Evolutionary conservation across 92 coral and sea anemone species (phyloP).

Genomic region (Chrysogorgia sp.): DNA sequence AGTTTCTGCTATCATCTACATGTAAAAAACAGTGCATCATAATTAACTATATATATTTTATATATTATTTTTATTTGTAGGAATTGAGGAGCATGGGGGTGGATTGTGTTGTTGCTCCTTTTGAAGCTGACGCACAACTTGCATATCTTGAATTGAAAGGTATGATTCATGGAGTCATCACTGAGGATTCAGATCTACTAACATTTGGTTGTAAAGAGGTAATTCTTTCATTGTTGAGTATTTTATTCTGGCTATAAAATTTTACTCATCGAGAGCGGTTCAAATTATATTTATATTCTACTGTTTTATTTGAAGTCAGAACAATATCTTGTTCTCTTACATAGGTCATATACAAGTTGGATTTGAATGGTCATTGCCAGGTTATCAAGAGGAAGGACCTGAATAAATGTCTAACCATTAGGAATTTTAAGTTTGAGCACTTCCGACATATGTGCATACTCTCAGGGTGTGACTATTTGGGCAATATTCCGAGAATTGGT

Average conservation of each 20-base stretch:
- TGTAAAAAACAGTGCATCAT: no score
- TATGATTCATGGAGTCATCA: slow-evolving; percentile 37
- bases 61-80: slow-evolving; percentile 3
- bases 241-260: neutral
- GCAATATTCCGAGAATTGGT: slow-evolving; percentile 37
- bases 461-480: slow-evolving; percentile 42
- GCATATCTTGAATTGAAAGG: slow-evolving; percentile 29
- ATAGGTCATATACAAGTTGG: slow-evolving; percentile 47
- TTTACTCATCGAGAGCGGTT: neutral
- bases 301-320: no score
- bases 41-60: no score
- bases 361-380: slow-evolving; percentile 35
- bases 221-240: neutral
- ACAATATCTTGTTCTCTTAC: no score
- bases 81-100: slow-evolving; percentile 32
- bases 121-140: slow-evolving; percentile 49
- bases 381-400: slow-evolving; percentile 29
- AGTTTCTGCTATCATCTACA: no score
- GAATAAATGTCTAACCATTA: slow-evolving; percentile 1
- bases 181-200: slow-evolving; percentile 53
- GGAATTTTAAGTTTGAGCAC: slow-evolving; percentile 32
- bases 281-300: no score
- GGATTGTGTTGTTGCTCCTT: slow-evolving; percentile 48
- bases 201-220: slow-evolving; percentile 54
- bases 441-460: slow-evolving; percentile 42